Evolutionary conservation across 2,888 invertebrate genomes (phyloP).

Genomic region (Aricia artaxerxes): DNA sequence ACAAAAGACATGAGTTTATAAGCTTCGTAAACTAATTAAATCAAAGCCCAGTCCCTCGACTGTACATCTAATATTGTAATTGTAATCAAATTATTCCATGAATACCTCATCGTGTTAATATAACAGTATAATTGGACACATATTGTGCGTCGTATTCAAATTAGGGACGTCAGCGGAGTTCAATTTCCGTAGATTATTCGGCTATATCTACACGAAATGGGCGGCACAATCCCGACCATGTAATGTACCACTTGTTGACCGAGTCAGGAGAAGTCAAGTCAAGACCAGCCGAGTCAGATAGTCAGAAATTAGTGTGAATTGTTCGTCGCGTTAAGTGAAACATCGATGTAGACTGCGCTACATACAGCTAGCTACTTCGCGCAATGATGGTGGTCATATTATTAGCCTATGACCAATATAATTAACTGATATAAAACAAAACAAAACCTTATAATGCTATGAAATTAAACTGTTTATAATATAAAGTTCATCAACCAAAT

Average conservation of each 20-base stretch:
- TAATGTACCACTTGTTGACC: slow-evolving; percentile 25
- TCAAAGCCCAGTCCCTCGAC: neutral
- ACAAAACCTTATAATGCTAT: no score
- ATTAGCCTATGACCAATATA: no score
- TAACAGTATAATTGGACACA: slow-evolving; percentile 22
- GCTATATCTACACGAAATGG: slow-evolving; percentile 42
- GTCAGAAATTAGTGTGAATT: slow-evolving; percentile 7
- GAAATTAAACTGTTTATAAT: no score
- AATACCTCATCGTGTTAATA: slow-evolving; percentile 19
- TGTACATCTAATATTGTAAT: slow-evolving; percentile 26
- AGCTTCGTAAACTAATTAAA: neutral
- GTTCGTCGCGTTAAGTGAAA: neutral
- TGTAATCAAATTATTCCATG: slow-evolving; percentile 22
- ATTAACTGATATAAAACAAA: no score
- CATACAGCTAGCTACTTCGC: no score
- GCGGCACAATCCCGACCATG: slow-evolving; percentile 32
- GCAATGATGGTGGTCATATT: no score
- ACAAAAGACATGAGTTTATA: neutral
- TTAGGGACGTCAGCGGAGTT: slow-evolving; percentile 43
- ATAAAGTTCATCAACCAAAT: no score
- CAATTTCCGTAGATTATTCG: slow-evolving; percentile 50
- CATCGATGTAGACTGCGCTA: neutral
- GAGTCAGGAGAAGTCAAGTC: neutral
- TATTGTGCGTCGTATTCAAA: slow-evolving; percentile 43
- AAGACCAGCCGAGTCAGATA: neutral